Conservation (phyloP, 2,888 invertebrate genomes). For the Eumerus sabulonum region DNA sequence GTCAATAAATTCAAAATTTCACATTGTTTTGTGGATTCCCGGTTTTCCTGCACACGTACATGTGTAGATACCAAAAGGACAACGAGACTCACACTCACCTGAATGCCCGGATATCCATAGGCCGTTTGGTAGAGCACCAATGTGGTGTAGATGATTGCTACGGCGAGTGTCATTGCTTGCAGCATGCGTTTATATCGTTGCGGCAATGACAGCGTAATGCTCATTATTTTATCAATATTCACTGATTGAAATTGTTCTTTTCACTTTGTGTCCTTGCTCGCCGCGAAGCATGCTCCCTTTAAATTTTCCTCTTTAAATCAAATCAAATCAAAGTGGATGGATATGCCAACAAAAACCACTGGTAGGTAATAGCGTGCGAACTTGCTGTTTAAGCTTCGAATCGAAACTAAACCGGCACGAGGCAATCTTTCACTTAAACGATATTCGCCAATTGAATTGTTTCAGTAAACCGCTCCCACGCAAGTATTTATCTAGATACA, state of each 20-base stretch:
- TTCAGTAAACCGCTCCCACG: constrained; percentile 36
- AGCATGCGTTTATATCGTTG: constrained; percentile 79
- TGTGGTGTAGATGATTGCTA: constrained; percentile 78
- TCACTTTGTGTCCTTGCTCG: constrained; percentile 10
- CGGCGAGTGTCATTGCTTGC: constrained; percentile 79
- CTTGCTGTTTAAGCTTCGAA: constrained; percentile 11
- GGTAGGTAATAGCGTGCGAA: no score
- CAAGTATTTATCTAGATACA: no score
- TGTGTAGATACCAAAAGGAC: not conserved
- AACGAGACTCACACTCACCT: constrained; percentile 73
- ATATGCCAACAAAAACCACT: constrained; percentile 5
- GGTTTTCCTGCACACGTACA: not conserved
- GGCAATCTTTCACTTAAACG: constrained; percentile 53
- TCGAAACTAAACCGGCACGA: constrained; percentile 26
- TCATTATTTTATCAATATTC: constrained; percentile 74
- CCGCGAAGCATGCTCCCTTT: constrained; percentile 59
- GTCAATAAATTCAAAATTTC: constrained; percentile 66
- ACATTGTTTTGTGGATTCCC: constrained; percentile 48
- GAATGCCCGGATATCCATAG: constrained; percentile 78
- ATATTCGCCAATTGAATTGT: constrained; percentile 54
- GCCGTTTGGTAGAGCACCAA: constrained; percentile 78
- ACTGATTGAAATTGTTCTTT: not conserved
- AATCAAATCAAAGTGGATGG: no score
- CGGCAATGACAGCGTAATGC: constrained; percentile 79
- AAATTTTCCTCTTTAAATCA: not conserved